Evolutionary conservation across 2,888 invertebrate genomes (phyloP).

Genomic region (Rhamphomyia laevipes): DNA sequence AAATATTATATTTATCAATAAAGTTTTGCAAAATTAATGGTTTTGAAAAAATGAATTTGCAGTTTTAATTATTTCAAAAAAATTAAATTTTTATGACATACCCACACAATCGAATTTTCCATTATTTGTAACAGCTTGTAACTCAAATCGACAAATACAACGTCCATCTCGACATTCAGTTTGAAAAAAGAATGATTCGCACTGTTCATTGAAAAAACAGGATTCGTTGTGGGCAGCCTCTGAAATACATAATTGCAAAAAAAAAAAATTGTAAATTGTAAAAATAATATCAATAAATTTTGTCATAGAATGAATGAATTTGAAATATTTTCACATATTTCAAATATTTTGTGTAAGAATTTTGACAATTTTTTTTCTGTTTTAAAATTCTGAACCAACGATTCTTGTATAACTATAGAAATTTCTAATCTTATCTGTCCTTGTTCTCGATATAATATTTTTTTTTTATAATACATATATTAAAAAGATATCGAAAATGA

Average conservation of each 20-base stretch:
- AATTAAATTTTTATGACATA: conserved; percentile 34
- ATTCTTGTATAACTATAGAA: too few relatives aligned
- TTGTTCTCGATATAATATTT: too few relatives aligned
- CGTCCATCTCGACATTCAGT: conserved; percentile 70
- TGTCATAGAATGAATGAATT: too few relatives aligned
- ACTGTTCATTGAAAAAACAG: conserved; percentile 75
- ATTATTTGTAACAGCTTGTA: conserved; percentile 57
- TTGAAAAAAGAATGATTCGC: conserved; percentile 58
- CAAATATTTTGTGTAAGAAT: too few relatives aligned
- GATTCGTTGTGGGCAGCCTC: conserved; percentile 69
- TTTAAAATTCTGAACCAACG: too few relatives aligned
- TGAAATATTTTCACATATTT: too few relatives aligned
- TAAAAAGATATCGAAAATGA: too few relatives aligned
- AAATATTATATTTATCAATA: neutral
- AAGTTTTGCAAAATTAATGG: too few relatives aligned
- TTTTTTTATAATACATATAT: too few relatives aligned
- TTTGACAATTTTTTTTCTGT: too few relatives aligned
- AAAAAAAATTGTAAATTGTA: neutral
- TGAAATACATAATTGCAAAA: conserved; percentile 36
- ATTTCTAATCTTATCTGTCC: too few relatives aligned
- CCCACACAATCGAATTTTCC: conserved; percentile 64
- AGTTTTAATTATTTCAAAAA: neutral
- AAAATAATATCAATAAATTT: neutral
- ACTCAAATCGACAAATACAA: conserved; percentile 69
- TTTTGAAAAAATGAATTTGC: too few relatives aligned